Base-by-base conservation (phyloP, 2,113 vertebrate genomes). In the Cheirogaleus medius region DNA sequence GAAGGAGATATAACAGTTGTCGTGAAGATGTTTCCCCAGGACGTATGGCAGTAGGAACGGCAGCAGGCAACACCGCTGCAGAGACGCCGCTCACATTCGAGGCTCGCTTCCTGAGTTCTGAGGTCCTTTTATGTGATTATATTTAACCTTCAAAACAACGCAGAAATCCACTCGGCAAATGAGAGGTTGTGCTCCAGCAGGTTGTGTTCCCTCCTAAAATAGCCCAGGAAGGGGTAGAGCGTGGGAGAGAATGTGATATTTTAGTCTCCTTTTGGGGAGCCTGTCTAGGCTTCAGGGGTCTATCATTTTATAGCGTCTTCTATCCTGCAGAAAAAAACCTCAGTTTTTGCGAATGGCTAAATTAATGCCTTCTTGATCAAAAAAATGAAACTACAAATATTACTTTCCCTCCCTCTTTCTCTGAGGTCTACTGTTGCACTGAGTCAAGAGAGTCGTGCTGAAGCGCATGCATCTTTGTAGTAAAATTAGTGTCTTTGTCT, bases 401-500 rank as follows among this genome's bases (percentile, higher is more conserved):
- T 15, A 49, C 21, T 82, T 76, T 32, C 80, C 17, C 20, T 74
- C 17, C 23, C 20, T 58, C n/a, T 69, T 69, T 83, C 86, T 20
- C 44, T 87, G 71, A 82, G 77, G 56, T 68, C 42, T 73, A 8
- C 56, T 52, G 2, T 32, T 84, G 77, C n/a, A 68, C 14, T 82
- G 84, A 88, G 58, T 78, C 23, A 58, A 83, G 90, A 80, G 69
- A 54, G 32, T 86, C n/a, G 10, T n/a, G 23, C 21, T 5, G 44
- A 81, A 84, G 27, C 1, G 7, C 13, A 18, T 6, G 84, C 1
- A 34, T 8, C 6, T 5, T 66, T 87, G 37, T 27, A 83, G 88
- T 78, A 47, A 80, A 96, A 92, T 32, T 23, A 49, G 71, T 10
- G 39, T 68, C 92, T 96, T 81, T 93, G 69, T 86, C 97, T 91